These are phyloP conservation scores for Drosophila seclusa DNA, from an alignment of 2,888 invertebrate genomes.

Conservation along the genomic window DNA sequence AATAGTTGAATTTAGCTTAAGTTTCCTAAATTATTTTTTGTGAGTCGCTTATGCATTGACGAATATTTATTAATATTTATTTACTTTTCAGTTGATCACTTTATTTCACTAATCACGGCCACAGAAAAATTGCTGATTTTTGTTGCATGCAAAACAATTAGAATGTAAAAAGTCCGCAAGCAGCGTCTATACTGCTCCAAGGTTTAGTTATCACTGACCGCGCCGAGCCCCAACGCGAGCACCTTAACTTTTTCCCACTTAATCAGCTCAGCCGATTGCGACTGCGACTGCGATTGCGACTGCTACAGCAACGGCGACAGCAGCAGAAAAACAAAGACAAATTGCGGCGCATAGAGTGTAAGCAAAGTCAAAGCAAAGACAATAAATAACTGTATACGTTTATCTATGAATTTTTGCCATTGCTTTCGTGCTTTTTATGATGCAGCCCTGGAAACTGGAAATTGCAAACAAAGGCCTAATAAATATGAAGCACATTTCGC, in stretches of 20 bases:
- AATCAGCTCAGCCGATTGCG: slow-evolving; percentile 25
- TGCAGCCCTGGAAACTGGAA: slow-evolving; percentile 51
- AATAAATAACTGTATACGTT: slow-evolving; percentile 27
- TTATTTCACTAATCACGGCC: not conserved
- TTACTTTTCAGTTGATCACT: not conserved
- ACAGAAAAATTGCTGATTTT: not conserved
- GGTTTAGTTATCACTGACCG: slow-evolving; percentile 68
- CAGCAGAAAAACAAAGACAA: slow-evolving; percentile 13
- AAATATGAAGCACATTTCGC: slow-evolving; percentile 1
- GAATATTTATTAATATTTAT: not conserved
- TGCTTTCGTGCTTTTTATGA: slow-evolving; percentile 13
- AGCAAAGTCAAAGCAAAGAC: slow-evolving; percentile 38
- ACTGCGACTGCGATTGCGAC: not conserved
- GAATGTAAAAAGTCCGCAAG: slow-evolving; percentile 3
- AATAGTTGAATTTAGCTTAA: not conserved
- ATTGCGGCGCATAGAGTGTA: not conserved
- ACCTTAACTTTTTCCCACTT: slow-evolving; percentile 63
- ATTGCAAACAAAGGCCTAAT: slow-evolving; percentile 19
- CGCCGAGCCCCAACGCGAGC: slow-evolving; percentile 26
- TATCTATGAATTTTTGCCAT: slow-evolving; percentile 12
- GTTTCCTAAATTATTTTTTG: not conserved
- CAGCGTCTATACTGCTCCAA: slow-evolving; percentile 44
- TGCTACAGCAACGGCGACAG: not conserved
- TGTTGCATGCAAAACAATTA: not conserved
- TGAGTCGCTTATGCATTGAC: not conserved